These are phyloP conservation scores for Channa maculata DNA, from an alignment of 2,113 vertebrate species.

Conservation along the genomic window DNA sequence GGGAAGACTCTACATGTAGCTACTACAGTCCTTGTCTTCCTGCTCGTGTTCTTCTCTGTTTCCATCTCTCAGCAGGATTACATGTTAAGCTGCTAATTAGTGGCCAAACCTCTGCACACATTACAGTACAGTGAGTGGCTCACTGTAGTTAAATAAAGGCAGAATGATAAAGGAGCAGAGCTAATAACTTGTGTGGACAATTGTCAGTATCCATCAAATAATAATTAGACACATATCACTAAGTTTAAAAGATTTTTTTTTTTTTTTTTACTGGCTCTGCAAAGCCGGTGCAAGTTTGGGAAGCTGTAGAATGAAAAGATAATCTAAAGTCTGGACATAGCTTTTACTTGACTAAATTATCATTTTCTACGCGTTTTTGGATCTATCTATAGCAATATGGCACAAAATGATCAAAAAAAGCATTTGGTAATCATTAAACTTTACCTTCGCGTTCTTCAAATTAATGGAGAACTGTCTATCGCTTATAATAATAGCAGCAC, in stretches of 20 bases:
- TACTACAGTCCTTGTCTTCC: not conserved
- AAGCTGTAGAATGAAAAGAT: not conserved
- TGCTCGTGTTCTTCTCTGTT: conserved; percentile 10
- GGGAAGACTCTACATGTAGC: not conserved
- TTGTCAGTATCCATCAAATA: not conserved
- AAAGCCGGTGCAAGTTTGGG: not conserved
- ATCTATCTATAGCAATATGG: not conserved
- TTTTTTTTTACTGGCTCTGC: no score
- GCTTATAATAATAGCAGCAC: conserved; percentile 14
- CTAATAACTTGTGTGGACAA: not conserved
- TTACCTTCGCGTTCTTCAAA: no score
- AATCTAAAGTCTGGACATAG: not conserved
- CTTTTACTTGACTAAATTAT: not conserved
- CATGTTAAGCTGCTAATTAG: conserved; percentile 74
- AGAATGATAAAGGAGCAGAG: not conserved
- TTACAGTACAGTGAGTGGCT: not conserved
- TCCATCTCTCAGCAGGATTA: conserved; percentile 62
- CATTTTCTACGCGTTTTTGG: not conserved
- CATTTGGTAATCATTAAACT: no score
- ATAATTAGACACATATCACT: not conserved
- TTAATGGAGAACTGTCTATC: no score
- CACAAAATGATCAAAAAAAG: not conserved
- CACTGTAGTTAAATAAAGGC: not conserved
- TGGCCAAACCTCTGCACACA: conserved; percentile 51
- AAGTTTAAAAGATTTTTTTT: not conserved